phyloP scores from a whole-genome alignment of 2,888 invertebrate genomes.

The Caenorhabditis sp. region DNA sequence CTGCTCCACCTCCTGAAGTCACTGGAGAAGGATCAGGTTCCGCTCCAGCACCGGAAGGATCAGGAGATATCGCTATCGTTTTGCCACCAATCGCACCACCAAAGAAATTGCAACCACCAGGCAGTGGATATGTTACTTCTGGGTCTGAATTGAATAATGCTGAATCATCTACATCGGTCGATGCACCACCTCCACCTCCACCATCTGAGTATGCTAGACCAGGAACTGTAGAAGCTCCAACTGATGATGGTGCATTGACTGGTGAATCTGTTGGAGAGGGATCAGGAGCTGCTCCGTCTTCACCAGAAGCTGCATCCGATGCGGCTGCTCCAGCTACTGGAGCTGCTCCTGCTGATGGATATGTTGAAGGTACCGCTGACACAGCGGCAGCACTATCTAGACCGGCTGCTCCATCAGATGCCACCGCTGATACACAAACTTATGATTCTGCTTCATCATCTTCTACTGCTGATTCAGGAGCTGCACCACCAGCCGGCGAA shows the following conservation, averaged over 20 bases:
- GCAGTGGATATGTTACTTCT: conserved; percentile 35
- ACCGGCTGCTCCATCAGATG: conserved; percentile 5
- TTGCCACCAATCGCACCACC: conserved; percentile 24
- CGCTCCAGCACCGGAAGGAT: conserved; percentile 7
- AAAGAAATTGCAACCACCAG: conserved; percentile 29
- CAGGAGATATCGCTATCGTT: conserved; percentile 15
- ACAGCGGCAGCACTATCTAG: conserved; percentile 7
- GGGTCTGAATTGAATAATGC: conserved; percentile 8
- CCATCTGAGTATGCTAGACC: conserved; percentile 25
- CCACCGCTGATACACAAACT: conserved; percentile 1
- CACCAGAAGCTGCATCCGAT: conserved; percentile 10
- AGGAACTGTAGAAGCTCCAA: conserved; percentile 12
- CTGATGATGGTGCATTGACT: conserved; percentile 10
- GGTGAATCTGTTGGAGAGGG: conserved; percentile 9
- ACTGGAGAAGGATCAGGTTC: conserved; percentile 27
- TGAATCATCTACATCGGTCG: background rate
- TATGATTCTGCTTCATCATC: conserved; percentile 11
- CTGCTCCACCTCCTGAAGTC: background rate
- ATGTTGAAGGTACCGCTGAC: conserved; percentile 3
- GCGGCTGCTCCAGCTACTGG: conserved; percentile 21
- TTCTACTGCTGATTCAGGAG: conserved; percentile 6
- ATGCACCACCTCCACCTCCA: conserved; percentile 9
- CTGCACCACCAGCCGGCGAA: conserved; percentile 10
- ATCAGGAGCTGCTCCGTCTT: conserved; percentile 13
- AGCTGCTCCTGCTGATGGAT: conserved; percentile 5